These are phyloP conservation scores for Ichneumoninae sp. DNA, from an alignment of 2,888 invertebrate genomes.

Conservation along the genomic window DNA sequence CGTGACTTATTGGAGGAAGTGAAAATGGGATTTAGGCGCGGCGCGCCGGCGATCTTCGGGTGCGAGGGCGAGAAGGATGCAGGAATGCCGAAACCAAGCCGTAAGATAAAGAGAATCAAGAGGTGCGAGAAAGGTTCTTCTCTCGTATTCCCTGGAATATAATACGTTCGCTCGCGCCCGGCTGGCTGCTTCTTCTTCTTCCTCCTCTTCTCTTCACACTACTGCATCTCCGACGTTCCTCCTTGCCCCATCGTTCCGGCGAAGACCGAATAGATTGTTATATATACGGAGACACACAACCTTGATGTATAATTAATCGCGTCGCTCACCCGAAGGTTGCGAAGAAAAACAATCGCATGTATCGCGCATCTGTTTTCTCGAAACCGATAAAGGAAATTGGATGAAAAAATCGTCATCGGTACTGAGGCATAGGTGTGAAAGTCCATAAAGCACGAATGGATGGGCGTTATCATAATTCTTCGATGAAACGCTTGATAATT, in stretches of 20 bases:
- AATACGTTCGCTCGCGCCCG: slow-evolving; percentile 62
- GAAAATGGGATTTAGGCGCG: slow-evolving; percentile 68
- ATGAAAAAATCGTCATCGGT: not conserved
- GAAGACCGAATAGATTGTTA: slow-evolving; percentile 16
- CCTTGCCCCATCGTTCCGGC: slow-evolving; percentile 7
- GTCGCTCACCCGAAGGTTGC: slow-evolving; percentile 20
- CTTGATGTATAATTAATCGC: slow-evolving; percentile 56
- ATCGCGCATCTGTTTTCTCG: not conserved
- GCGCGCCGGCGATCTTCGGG: slow-evolving; percentile 44
- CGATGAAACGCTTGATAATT: not conserved
- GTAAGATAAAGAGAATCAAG: slow-evolving; percentile 58
- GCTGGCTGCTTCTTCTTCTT: slow-evolving; percentile 34
- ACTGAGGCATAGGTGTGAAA: not conserved
- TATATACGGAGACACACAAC: slow-evolving; percentile 32
- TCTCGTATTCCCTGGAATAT: slow-evolving; percentile 66
- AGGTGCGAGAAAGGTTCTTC: slow-evolving; percentile 65
- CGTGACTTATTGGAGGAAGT: slow-evolving; percentile 81
- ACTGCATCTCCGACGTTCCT: slow-evolving; percentile 18
- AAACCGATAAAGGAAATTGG: not conserved
- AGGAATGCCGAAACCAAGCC: slow-evolving; percentile 44
- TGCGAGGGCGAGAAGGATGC: slow-evolving; percentile 38
- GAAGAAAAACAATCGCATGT: slow-evolving; percentile 39
- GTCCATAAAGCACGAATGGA: not conserved
- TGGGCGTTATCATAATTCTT: not conserved
- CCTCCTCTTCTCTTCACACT: slow-evolving; percentile 25